Conservation (phyloP, 1,140 invertebrate species). For the Pseudomyrmex dendroicus region DNA sequence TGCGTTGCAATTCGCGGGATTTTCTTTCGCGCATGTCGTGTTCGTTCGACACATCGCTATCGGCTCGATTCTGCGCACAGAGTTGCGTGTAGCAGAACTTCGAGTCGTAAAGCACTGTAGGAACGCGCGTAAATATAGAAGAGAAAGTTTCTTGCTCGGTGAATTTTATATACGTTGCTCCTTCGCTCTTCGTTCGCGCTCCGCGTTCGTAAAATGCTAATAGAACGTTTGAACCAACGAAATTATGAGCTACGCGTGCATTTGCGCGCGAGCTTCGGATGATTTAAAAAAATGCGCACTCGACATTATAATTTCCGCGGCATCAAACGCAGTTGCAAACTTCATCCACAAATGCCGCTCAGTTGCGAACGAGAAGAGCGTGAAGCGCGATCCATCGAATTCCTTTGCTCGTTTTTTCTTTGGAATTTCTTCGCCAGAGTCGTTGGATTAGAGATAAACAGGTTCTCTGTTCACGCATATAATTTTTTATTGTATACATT, state of each 20-base stretch:
- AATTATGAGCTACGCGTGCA: constrained; percentile 14
- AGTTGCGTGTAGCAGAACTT: neutral
- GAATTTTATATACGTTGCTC: neutral
- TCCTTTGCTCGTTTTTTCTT: neutral
- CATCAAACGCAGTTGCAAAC: constrained; percentile 3
- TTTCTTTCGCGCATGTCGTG: neutral
- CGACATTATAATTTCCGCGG: constrained; percentile 6
- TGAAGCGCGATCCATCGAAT: neutral
- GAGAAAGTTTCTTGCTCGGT: constrained; percentile 41
- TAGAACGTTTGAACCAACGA: constrained; percentile 4
- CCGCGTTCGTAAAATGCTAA: constrained; percentile 24
- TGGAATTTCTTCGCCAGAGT: neutral
- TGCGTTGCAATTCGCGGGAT: neutral
- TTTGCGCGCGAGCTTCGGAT: constrained; percentile 2
- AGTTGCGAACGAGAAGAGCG: neutral
- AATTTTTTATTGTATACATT: constrained; percentile 7
- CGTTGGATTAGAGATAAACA: neutral
- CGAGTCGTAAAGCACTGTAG: neutral
- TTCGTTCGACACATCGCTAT: neutral
- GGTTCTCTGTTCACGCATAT: neutral
- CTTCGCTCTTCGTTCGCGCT: too few relatives aligned
- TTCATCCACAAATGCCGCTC: neutral
- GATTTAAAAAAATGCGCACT: constrained; percentile 11
- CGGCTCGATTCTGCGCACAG: neutral
- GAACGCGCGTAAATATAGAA: constrained; percentile 12